These are phyloP conservation scores for Aphelinus certus DNA, from an alignment of 1,140 invertebrate genomes.

Conservation along the genomic window DNA sequence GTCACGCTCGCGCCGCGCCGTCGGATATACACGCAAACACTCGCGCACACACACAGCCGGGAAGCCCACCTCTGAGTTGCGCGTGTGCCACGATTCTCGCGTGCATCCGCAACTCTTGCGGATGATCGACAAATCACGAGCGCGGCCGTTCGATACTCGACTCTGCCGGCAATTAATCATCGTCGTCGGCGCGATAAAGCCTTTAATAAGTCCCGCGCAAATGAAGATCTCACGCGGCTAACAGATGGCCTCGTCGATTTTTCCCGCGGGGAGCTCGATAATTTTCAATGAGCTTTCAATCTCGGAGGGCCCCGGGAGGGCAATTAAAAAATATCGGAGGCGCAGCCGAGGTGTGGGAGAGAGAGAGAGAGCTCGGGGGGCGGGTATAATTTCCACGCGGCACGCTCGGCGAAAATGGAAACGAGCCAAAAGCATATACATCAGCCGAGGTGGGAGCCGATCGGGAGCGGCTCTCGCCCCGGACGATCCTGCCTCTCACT, in stretches of 20 bases:
- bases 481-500: background rate
- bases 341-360: background rate
- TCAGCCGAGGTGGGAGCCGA: no score
- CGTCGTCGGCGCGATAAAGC: background rate
- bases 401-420: background rate
- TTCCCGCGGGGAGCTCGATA: slow-evolving; percentile 1
- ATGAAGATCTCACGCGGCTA: background rate
- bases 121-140: no score
- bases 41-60: no score
- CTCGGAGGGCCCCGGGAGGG: background rate
- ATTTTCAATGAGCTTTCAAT: slow-evolving; percentile 35
- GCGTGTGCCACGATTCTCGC: no score
- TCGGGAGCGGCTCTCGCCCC: background rate
- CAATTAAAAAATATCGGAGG: slow-evolving; percentile 6
- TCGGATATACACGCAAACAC: no score
- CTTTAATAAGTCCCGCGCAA: background rate
- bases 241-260: slow-evolving; percentile 16
- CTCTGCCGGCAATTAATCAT: background rate
- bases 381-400: no score
- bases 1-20: background rate
- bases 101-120: no score
- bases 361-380: background rate
- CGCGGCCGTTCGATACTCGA: no score
- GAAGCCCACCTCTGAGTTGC: no score
- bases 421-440: background rate